Conservation (phyloP, 2,888 invertebrate genomes). For the Thecocarcelia acutangulata region DNA sequence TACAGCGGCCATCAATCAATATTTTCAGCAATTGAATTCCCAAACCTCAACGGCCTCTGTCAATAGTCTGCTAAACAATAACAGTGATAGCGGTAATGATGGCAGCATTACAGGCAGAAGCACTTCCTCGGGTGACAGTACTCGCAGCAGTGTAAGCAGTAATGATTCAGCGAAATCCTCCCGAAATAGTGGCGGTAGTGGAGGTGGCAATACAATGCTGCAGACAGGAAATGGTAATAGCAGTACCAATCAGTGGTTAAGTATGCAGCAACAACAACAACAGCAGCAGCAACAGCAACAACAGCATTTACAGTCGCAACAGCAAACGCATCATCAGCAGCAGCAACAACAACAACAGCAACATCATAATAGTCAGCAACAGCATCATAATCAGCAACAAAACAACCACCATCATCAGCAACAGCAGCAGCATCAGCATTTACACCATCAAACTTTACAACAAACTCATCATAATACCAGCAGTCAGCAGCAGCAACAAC, state of each 20-base stretch:
- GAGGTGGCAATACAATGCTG: slow-evolving; percentile 41
- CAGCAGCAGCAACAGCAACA: slow-evolving; percentile 70
- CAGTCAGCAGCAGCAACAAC: slow-evolving; percentile 71
- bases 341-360: slow-evolving; percentile 69
- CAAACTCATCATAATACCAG: slow-evolving; percentile 72
- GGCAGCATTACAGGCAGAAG: slow-evolving; percentile 63
- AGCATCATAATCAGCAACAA: slow-evolving; percentile 76
- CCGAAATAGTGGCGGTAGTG: slow-evolving; percentile 59
- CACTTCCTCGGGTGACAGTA: slow-evolving; percentile 71
- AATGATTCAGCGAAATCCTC: slow-evolving; percentile 73
- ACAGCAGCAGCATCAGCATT: slow-evolving; percentile 69
- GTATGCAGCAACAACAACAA: slow-evolving; percentile 70
- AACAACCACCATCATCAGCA: slow-evolving; percentile 74
- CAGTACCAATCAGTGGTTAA: slow-evolving; percentile 69
- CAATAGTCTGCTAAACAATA: slow-evolving; percentile 63
- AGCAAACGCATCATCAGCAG: slow-evolving; percentile 66
- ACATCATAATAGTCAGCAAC: slow-evolving; percentile 69
- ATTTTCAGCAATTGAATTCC: slow-evolving; percentile 78
- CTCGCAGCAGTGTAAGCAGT: slow-evolving; percentile 74
- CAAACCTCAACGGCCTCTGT: slow-evolving; percentile 74
- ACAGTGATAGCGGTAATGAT: slow-evolving; percentile 61
- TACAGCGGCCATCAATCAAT: slow-evolving; percentile 75
- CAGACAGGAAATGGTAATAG: slow-evolving; percentile 55
- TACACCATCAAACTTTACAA: slow-evolving; percentile 69
- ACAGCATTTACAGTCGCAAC: slow-evolving; percentile 68